phyloP scores from a whole-genome alignment of 2,113 vertebrate genomes.

The Xiphophorus couchianus region DNA sequence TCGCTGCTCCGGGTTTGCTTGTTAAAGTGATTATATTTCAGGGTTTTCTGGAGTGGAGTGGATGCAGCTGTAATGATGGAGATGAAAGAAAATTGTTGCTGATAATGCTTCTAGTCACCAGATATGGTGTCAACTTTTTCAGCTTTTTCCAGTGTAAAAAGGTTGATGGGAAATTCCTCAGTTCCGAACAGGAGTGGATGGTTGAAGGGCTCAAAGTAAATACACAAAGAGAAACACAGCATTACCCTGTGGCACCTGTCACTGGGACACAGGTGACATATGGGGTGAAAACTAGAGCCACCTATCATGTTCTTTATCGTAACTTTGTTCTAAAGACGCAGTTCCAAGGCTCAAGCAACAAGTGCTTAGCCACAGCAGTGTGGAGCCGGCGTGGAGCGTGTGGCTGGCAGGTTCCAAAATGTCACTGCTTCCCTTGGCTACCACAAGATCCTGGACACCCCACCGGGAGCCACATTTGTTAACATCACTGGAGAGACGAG shows the following conservation, averaged over 20 bases:
- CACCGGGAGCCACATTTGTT: constrained; percentile 83
- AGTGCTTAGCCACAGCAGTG: too few species aligned
- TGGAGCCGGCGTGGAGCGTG: constrained; percentile 78
- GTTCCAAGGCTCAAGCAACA: neutral
- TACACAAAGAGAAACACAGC: neutral
- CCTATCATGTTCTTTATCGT: neutral
- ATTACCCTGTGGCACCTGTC: neutral
- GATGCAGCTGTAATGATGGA: constrained; percentile 1
- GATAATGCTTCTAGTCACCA: neutral
- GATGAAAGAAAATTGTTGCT: neutral
- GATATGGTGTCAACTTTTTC: neutral
- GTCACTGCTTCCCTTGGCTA: constrained; percentile 85
- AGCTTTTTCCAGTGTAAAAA: neutral
- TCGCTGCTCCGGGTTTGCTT: neutral
- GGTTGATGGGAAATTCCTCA: neutral
- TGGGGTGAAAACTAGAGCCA: neutral
- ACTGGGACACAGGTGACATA: neutral
- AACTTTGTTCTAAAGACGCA: neutral
- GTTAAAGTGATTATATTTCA: constrained; percentile 13
- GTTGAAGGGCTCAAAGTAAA: neutral
- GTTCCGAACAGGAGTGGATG: neutral
- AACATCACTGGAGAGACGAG: constrained; percentile 82
- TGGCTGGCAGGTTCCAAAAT: constrained; percentile 86
- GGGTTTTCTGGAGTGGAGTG: constrained; percentile 3
- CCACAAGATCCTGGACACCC: constrained; percentile 87